Evolutionary conservation across 2,797 vertebrate species (phyloP).

Genomic region (Coendou prehensilis): DNA sequence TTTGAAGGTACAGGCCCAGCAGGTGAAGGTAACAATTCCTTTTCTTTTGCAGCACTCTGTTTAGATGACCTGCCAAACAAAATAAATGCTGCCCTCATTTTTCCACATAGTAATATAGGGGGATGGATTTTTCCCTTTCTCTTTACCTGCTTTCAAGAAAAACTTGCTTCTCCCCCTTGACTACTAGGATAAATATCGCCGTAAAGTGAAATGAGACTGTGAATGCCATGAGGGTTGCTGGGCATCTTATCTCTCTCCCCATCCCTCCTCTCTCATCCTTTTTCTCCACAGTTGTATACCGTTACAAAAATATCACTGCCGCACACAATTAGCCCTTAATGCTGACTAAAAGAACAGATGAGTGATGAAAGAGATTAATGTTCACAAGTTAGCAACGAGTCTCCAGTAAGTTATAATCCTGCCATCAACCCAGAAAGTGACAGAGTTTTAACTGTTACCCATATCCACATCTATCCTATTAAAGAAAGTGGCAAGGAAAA

Average conservation of each 20-base stretch:
- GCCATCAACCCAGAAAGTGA: background rate
- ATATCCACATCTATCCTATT: background rate
- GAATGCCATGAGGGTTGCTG: background rate
- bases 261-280: background rate
- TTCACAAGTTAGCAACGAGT: background rate
- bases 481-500: background rate
- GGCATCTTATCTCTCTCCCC: background rate
- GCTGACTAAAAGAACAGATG: background rate
- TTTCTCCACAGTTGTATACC: background rate
- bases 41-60: constrained; percentile 94
- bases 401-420: constrained; percentile 1
- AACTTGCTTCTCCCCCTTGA: constrained; percentile 32
- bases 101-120: background rate
- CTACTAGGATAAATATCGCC: constrained; percentile 37
- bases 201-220: constrained; percentile 53
- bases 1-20: constrained; percentile 93
- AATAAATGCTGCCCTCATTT: constrained; percentile 58
- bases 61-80: constrained; percentile 92
- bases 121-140: background rate
- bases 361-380: background rate
- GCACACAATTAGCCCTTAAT: background rate
- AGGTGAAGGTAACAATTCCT: constrained; percentile 96
- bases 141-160: constrained; percentile 57
- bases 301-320: background rate
- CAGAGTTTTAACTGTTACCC: background rate